Percentiles rank a stretch among this genome's conserved stretches.
Evolutionary conservation across 2,888 invertebrate species (phyloP).

Genomic region (Cistogaster globosa): DNA sequence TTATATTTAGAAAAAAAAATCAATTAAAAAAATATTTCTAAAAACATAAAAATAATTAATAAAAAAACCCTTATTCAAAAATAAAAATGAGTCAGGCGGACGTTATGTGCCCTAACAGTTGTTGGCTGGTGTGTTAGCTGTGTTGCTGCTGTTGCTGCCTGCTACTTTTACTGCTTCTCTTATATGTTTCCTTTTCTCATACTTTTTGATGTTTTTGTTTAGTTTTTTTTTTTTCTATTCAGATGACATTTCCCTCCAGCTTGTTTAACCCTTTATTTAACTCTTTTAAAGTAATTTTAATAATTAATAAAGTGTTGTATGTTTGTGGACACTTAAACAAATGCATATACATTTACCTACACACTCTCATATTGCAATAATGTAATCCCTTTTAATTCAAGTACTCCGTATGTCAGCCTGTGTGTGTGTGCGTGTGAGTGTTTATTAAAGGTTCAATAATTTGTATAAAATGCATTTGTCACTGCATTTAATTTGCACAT

Average conservation of each 20-base stretch:
- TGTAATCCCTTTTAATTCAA: slow-evolving; percentile 47
- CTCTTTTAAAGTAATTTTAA: slow-evolving; percentile 69
- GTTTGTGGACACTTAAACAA: slow-evolving; percentile 65
- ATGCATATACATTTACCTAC: slow-evolving; percentile 17
- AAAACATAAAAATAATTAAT: slow-evolving; percentile 44
- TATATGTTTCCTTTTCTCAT: slow-evolving; percentile 15
- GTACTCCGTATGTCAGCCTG: not conserved
- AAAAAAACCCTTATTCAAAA: slow-evolving; percentile 54
- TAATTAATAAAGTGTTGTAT: slow-evolving; percentile 71
- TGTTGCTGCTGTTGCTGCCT: slow-evolving; percentile 4
- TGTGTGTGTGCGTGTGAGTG: not conserved
- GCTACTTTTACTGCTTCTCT: slow-evolving; percentile 34
- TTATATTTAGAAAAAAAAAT: slow-evolving; percentile 9
- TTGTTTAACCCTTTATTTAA: slow-evolving; percentile 68
- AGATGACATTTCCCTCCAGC: slow-evolving; percentile 68
- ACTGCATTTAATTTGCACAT: slow-evolving; percentile 75
- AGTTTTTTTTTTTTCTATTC: slow-evolving; percentile 43
- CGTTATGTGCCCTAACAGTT: slow-evolving; percentile 60
- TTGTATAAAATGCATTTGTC: slow-evolving; percentile 74
- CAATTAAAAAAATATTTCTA: slow-evolving; percentile 26
- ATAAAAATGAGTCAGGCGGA: slow-evolving; percentile 49
- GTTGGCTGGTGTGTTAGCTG: slow-evolving; percentile 17
- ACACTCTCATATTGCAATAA: not conserved
- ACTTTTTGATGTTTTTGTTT: not conserved
- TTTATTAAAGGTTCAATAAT: slow-evolving; percentile 58